Evolutionary conservation across 2,113 vertebrate species (phyloP), one percentile per base, ranked within the genome.

Genomic region (Guaruba guarouba): DNA sequence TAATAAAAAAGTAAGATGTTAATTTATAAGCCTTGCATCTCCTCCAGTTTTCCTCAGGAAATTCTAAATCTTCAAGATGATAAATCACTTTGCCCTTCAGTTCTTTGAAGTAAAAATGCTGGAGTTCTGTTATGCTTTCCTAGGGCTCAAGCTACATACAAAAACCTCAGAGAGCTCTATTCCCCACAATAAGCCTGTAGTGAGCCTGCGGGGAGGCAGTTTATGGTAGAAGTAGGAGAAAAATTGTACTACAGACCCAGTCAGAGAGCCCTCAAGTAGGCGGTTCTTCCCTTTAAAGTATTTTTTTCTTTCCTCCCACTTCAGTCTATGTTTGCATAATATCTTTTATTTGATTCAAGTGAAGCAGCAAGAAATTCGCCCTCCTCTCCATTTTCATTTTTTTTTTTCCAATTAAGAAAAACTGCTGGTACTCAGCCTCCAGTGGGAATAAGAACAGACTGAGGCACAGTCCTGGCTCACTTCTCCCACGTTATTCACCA

Each of bases 331-430:
- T 94, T 93, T 96, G 90, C 85, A 88, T 96, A 93, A 95, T 94
- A 88, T 93, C 87, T 88, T 92, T 82, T 77, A 92, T 94, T 95
- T 95, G 62, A 55, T 86, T 94, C 55, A 96, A 96, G 54, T 93
- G 91, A 96, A 93, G 88, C 85, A 95, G 67, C 44, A 94, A 94
- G 70, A 91, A 88, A 66, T 52, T 46, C 14, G 33, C 49, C 25
- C 37, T 0, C 3, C 33, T 35, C 6, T 35, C 5, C 5, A 3
- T 2, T 15, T 17, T 49, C 29, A 17, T 14, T 55, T 46, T 66
- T 68, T 55, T 46, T 66, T 68, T 64, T 39, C 37, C 33, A 76
- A 82, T 84, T 89, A 64, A 86, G 55, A 80, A 88, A 43, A 88
- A 91, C 59, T 83, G 77, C 77, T 92, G 86, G 78, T 90, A 82